Evolutionary conservation across 2,888 invertebrate genomes (phyloP), one percentile per base, ranked within the genome.

Genomic region (Pelosia muscerda): DNA sequence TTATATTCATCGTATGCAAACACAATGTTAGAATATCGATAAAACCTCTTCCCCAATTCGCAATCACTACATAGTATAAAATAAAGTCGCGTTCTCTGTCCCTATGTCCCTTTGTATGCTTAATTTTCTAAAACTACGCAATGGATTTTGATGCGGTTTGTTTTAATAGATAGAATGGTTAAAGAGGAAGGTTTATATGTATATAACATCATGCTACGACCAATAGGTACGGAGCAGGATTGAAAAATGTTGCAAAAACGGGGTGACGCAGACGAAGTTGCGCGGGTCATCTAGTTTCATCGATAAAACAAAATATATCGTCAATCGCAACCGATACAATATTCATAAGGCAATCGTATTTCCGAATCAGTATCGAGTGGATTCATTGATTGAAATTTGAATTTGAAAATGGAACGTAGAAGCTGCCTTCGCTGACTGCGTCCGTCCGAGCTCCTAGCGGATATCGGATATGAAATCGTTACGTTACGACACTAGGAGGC

Each of bases 381-480:
- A 66, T 72, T 65, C 60, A 59, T 67, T 71, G 59, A 68, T 79
- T 70, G 61, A 72, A 72, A 78, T 71, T 75, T 71, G 49, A 79
- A 79, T 79, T 79, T 75, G 38, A 74, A 77, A 74, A 76, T 74
- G 72, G 67, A 69, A 69, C 58, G 69, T 57, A 59, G 65, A 66
- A 55, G 61, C 57, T 73, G 64, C 73, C 77, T 69, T 70, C 75
- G 64, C 28, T 38, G 68, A 63, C 57, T 53, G 70, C 63, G 60
- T 55, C 19, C 64, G 65, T 69, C 75, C 64, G 76, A 19, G 61
- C 65, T 68, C 75, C 68, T 72, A 75, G 61, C 78, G 78, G 74
- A 77, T 79, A 73, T 79, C 78, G 78, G 74, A 77, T 79, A 73
- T 79, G 74, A 79, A 79, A 79, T 79, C 78, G 71, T 71, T 75